Evolutionary conservation across 2,797 vertebrate species (phyloP), one percentile per base, ranked within the genome.

Genomic region (Sibirionetta formosa): DNA sequence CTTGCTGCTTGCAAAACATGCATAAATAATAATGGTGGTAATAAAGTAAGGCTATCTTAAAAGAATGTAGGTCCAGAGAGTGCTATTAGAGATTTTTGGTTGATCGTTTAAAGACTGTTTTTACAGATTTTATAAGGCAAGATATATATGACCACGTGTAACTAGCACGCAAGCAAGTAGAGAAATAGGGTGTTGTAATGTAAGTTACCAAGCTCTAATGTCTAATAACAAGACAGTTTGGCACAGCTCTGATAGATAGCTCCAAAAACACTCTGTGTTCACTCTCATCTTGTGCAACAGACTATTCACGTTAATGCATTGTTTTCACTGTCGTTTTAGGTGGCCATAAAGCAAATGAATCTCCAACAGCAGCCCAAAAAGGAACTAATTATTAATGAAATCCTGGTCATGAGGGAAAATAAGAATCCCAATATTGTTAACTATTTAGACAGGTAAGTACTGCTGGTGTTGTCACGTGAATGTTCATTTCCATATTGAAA

Each of bases 391-490:
- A 99, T 99, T 98, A 99, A 99, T 97, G 99, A 99, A 98, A 99
- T 99, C 97, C 96, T 99, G 86, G 99, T 99, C 98, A 99, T 99
- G 99, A 99, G 99, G 99, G 99, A 99, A 99, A 99, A 99, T 99
- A 99, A 99, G 97, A 99, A 99, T 98, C 98, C 99, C 53, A 99
- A 99, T 92, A 99, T 99, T 88, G 99, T 99, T 75, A 99, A 99
- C 98, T 99, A 99, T 98, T 98, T 99, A 98, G 99, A 99, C 98
- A 99, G 99, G 99, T 99, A 90, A 96, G 98, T 96, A 65, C 31
- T 83, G 66, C 33, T 72, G 54, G 13, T 65, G 6, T 44, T 60
- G 9, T 5, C 35, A 35, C 0, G 0, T 35, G 48, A 58, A 46
- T 29, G 35, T 81, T 91, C 1, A 0, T 73, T 93, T 68, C 24